Evolutionary conservation across 2,113 vertebrate genomes (phyloP), one percentile per base, ranked within the genome.

Genomic region (Gymnarchus niloticus): DNA sequence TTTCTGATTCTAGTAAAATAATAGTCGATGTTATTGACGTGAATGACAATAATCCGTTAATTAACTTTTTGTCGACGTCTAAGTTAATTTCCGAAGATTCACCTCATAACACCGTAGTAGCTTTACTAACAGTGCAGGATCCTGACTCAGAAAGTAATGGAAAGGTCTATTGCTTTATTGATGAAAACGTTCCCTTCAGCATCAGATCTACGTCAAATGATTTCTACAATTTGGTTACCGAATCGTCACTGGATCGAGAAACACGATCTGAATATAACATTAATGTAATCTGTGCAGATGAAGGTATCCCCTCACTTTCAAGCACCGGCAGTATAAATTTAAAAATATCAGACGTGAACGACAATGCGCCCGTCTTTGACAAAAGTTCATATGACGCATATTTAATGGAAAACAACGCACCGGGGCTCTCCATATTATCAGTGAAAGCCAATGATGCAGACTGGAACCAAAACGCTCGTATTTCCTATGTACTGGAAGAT

Each of bases 91-190:
- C 85, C 6, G 93, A 93, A 85, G 83, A 91, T 81, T 51, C 88
- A 0, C 65, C 69, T 54, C 69, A 81, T 10, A 80, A 87, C 19
- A 93, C 88, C 19, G 88, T 91, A 0, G 56, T 93, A 37, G 87
- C 87, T 0, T 87, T 93, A 51, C 89, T 91, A 54, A 93, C 90
- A 86, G 88, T 91, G 56, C 88, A 90, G 52, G 91, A 95, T 77
- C 86, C 87, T 17, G 92, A 94, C 48, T 93, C 91, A 12, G 92
- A 89, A 0, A 88, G 88, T 56, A 95, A 91, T 87, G 93, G 92
- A 0, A 83, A 92, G 2, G 87, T 92, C 0, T 86, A 89, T 25
- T 91, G 90, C 84, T 65, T 28, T 8, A 82, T 91, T 0, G 84
- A 89, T 28, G 88, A 88, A 2, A 0, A 91, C 0, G 88, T 0